A percentile compares a stretch with the other conserved stretches of the same genome.
Evolutionary conservation across 2,113 vertebrate genomes (phyloP).

Genomic region (Dipodomys merriami): DNA sequence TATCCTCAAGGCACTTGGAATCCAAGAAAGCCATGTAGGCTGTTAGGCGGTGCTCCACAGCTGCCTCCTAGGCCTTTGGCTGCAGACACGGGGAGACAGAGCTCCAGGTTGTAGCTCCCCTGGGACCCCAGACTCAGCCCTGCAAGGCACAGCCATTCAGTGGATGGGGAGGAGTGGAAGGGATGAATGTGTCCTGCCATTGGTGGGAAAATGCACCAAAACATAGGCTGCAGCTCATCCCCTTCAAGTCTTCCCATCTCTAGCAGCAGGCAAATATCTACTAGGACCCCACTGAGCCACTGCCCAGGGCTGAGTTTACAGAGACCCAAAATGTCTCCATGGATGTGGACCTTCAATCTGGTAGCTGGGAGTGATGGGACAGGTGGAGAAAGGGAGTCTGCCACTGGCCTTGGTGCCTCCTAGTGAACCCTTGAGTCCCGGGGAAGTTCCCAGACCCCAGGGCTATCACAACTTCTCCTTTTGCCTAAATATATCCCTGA

Average conservation of each 20-base stretch:
- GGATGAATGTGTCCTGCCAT: neutral
- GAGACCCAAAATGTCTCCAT: rapidly evolving
- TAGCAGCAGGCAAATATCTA: neutral
- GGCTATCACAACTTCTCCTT: neutral
- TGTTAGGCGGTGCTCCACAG: too few species aligned
- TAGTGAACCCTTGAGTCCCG: neutral
- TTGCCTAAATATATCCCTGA: neutral
- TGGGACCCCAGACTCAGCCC: neutral
- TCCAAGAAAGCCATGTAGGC: too few species aligned
- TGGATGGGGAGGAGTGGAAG: neutral
- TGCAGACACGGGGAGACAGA: neutral
- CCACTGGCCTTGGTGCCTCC: neutral
- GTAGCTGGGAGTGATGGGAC: neutral
- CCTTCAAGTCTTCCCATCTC: neutral
- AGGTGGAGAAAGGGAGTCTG: neutral
- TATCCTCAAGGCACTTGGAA: neutral
- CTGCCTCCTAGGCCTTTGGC: neutral
- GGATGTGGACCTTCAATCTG: rapidly evolving
- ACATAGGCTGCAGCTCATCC: neutral
- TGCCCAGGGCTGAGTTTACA: rapidly evolving
- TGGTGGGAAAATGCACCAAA: neutral
- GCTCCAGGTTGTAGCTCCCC: too few species aligned
- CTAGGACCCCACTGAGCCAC: rapidly evolving
- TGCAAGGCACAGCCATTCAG: neutral
- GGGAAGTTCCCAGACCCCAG: neutral